These are phyloP conservation scores for Ceratina japonica DNA, from an alignment of 1,140 invertebrate genomes.

Conservation along the genomic window DNA sequence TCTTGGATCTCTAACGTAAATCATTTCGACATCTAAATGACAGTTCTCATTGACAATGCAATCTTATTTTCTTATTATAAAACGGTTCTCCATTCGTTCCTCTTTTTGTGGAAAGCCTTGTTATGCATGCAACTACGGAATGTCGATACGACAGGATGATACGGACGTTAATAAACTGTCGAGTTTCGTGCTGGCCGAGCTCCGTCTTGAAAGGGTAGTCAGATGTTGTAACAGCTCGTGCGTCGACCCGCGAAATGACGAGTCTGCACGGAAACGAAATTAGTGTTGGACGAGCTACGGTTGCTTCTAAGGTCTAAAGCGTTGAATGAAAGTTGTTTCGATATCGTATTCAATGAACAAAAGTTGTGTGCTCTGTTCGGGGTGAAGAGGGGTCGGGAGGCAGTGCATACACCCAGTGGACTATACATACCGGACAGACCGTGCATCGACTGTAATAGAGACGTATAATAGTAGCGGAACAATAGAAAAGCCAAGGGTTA, in stretches of 20 bases:
- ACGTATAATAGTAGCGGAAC: constrained; percentile 5
- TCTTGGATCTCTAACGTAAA: too few species aligned
- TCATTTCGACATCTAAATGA: too few species aligned
- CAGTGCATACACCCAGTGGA: constrained; percentile 66
- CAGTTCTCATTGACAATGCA: too few species aligned
- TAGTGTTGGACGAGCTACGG: constrained; percentile 36
- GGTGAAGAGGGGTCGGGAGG: constrained; percentile 34
- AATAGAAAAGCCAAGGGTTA: constrained; percentile 26
- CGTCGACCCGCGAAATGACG: constrained; percentile 47
- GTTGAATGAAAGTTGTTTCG: constrained; percentile 39
- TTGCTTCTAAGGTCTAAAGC: constrained; percentile 54
- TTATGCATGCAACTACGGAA: too few species aligned
- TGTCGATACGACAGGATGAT: too few species aligned
- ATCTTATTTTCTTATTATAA: too few species aligned
- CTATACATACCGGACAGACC: constrained; percentile 43
- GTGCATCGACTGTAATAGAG: constrained; percentile 39
- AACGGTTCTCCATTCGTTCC: too few species aligned
- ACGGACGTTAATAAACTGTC: constrained; percentile 11
- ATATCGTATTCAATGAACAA: constrained; percentile 54
- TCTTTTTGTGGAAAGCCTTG: too few species aligned
- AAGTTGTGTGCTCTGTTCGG: constrained; percentile 33
- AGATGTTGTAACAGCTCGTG: constrained; percentile 2
- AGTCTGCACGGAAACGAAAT: constrained; percentile 49
- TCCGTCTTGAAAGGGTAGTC: constrained; percentile 16
- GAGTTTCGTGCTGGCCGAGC: constrained; percentile 26